A percentile compares a stretch with the other conserved stretches of the same genome.
Evolutionary conservation across 2,888 invertebrate genomes (phyloP).

Genomic region (Muschampia plurimacula): DNA sequence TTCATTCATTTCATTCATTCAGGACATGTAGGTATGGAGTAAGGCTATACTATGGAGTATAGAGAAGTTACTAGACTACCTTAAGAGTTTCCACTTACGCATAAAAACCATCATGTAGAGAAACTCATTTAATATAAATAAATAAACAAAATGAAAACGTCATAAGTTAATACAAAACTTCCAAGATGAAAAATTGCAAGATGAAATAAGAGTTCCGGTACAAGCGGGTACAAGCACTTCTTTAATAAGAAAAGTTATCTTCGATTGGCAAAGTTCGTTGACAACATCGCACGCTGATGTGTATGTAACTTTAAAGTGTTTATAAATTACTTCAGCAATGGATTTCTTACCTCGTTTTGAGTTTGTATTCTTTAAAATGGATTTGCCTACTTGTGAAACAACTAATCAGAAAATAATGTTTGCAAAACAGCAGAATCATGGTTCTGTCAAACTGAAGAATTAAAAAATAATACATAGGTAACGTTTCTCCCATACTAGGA

Average conservation of each 20-base stretch:
- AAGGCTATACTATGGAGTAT: too few relatives aligned
- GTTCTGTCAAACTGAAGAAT: too few relatives aligned
- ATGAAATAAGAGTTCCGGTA: constrained; percentile 48
- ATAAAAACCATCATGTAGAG: not conserved
- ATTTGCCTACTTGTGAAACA: too few relatives aligned
- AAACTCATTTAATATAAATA: not conserved
- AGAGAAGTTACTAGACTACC: too few relatives aligned
- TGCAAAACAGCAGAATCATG: too few relatives aligned
- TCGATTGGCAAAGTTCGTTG: constrained; percentile 60
- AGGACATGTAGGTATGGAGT: too few relatives aligned
- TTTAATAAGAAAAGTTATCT: constrained; percentile 67
- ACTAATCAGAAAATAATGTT: too few relatives aligned
- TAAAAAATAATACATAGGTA: too few relatives aligned
- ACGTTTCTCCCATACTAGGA: too few relatives aligned
- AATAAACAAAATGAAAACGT: not conserved
- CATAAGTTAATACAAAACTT: constrained; percentile 3
- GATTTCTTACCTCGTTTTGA: not conserved
- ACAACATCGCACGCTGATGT: constrained; percentile 42
- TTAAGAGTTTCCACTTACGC: too few relatives aligned
- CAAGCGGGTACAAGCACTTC: constrained; percentile 44
- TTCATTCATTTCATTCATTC: too few relatives aligned
- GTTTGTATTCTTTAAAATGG: not conserved
- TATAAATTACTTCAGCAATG: not conserved
- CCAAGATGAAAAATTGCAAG: constrained; percentile 48
- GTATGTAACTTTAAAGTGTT: constrained; percentile 19